These are phyloP conservation scores for Hydra vulgaris DNA, from an alignment of 30 jellyfish, hydroid and myxozoan species.

Conservation along the genomic window DNA sequence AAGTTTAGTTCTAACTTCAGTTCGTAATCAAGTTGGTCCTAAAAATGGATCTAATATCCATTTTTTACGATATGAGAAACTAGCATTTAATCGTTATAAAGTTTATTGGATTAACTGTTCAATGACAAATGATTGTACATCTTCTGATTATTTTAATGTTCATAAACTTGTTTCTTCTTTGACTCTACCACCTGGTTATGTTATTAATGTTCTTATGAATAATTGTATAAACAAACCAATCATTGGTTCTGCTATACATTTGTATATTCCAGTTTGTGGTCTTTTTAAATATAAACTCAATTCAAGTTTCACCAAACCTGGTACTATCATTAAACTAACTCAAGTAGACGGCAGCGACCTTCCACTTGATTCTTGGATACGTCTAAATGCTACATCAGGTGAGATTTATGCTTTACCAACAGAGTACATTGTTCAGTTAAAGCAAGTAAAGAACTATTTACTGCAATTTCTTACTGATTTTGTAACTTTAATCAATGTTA, in stretches of 20 bases:
- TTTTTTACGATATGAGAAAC: constrained; percentile 10
- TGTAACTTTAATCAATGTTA: constrained; percentile 28
- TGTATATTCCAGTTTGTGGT: constrained; percentile 62
- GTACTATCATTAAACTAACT: constrained; percentile 27
- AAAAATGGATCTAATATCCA: constrained; percentile 13
- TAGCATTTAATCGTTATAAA: background rate
- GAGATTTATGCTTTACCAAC: constrained; percentile 64
- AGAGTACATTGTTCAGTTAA: constrained; percentile 20
- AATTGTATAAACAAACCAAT: constrained; percentile 34
- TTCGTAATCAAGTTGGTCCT: constrained; percentile 10
- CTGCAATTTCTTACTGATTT: constrained; percentile 53
- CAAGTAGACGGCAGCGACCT: constrained; percentile 32
- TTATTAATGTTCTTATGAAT: background rate
- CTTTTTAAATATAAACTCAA: constrained; percentile 43
- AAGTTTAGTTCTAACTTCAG: constrained; percentile 16
- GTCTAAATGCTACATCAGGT: constrained; percentile 32
- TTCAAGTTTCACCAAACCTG: constrained; percentile 40
- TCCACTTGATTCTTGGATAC: constrained; percentile 75
- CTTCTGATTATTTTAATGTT: background rate
- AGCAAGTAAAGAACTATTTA: constrained; percentile 2
- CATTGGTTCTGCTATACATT: constrained; percentile 23
- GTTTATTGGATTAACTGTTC: constrained; percentile 27
- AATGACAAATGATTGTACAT: constrained; percentile 13
- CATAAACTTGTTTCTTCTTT: background rate
- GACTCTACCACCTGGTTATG: constrained; percentile 12